Evolutionary conservation across 1,140 invertebrate genomes (phyloP).

Genomic region (Zaprionus ghesquierei): DNA sequence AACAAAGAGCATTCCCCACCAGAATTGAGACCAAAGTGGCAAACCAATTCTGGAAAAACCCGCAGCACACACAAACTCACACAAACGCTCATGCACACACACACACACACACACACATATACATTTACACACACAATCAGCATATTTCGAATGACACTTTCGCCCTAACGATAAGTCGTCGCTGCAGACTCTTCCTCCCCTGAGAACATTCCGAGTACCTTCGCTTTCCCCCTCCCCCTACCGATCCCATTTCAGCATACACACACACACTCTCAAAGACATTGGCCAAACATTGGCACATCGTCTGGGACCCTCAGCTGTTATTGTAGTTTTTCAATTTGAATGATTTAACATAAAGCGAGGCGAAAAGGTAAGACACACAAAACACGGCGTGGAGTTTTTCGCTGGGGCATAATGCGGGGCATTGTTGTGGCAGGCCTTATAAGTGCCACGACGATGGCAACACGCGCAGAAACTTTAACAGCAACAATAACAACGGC

Average conservation of each 20-base stretch:
- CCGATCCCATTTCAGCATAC: no score
- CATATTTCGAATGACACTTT: conserved; percentile 63
- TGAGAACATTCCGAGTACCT: conserved; percentile 38
- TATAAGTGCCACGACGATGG: conserved; percentile 72
- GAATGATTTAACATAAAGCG: conserved; percentile 80
- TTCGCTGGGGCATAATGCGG: conserved; percentile 45
- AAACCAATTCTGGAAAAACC: conserved; percentile 36
- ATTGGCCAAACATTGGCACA: conserved; percentile 48
- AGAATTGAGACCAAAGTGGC: conserved; percentile 22
- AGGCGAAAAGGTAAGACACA: conserved; percentile 52
- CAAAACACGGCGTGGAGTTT: conserved; percentile 2
- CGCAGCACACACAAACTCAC: conserved; percentile 31
- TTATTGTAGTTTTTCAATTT: conserved; percentile 76
- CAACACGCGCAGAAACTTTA: conserved; percentile 69
- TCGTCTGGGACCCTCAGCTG: conserved; percentile 57
- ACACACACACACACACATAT: conserved; percentile 23
- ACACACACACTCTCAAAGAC: not conserved
- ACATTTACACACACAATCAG: conserved; percentile 44
- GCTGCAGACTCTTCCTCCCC: conserved; percentile 30
- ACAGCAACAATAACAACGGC: conserved; percentile 40
- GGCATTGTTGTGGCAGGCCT: conserved; percentile 65
- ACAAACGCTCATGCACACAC: no score
- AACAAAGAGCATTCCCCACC: conserved; percentile 42
- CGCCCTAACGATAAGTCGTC: conserved; percentile 48
- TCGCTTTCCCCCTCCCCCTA: not conserved